A percentile compares a stretch with the other conserved stretches of the same genome.
These are phyloP conservation scores for Decapterus maruadsi DNA, from an alignment of 2,797 vertebrate genomes.

Conservation along the genomic window DNA sequence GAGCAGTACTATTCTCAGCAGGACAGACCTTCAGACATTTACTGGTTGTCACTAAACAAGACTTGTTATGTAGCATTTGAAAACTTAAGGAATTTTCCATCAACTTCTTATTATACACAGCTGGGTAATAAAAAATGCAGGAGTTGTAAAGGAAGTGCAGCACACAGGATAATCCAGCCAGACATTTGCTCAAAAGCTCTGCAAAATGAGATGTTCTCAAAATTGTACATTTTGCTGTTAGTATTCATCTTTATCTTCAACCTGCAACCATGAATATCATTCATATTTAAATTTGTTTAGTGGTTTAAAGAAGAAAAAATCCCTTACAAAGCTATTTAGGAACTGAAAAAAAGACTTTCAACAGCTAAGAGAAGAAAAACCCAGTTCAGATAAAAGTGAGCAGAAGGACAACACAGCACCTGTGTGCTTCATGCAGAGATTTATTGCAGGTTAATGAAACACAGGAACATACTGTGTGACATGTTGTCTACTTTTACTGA, in stretches of 20 bases:
- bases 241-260: slow-evolving; percentile 26
- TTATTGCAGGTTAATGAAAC: slow-evolving; percentile 36
- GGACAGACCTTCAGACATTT: slow-evolving; percentile 23
- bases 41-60: slow-evolving; percentile 26
- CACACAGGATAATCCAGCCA: slow-evolving; percentile 6
- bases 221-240: slow-evolving; percentile 24
- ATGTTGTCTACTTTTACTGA: slow-evolving; percentile 14
- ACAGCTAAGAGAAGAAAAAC: slow-evolving; percentile 22
- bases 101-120: slow-evolving; percentile 20
- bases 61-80: slow-evolving; percentile 31
- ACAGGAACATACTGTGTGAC: slow-evolving; percentile 28
- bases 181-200: slow-evolving; percentile 20
- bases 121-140: slow-evolving; percentile 22
- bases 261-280: not conserved
- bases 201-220: slow-evolving; percentile 1
- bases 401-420: slow-evolving; percentile 4
- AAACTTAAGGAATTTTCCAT: slow-evolving; percentile 20
- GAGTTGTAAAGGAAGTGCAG: slow-evolving; percentile 29
- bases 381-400: slow-evolving; percentile 17
- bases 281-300: slow-evolving; percentile 9
- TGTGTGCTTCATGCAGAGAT: slow-evolving; percentile 25
- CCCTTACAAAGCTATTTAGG: not conserved
- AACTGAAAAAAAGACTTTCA: slow-evolving; percentile 29
- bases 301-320: not conserved
- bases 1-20: slow-evolving; percentile 20